Conservation (phyloP, 1,140 invertebrate genomes). For the Lutraria rhynchaena region DNA sequence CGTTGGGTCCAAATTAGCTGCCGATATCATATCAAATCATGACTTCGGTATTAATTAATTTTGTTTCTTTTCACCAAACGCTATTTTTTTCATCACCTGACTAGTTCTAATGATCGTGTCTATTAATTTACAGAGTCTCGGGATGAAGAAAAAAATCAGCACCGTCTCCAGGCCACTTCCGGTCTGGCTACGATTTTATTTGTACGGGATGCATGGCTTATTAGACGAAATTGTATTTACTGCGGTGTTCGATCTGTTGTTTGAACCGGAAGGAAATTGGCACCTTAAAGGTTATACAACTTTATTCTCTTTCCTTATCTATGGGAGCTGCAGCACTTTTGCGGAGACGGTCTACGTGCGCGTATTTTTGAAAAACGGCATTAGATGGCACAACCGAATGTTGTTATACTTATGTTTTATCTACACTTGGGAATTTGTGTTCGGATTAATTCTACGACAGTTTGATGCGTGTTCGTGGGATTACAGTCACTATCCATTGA, state of each 20-base stretch:
- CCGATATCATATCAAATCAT: no score
- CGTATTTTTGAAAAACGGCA: conserved; percentile 54
- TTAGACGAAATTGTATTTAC: conserved; percentile 84
- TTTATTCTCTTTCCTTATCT: conserved; percentile 83
- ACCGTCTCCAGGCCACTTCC: conserved; percentile 63
- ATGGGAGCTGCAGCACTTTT: conserved; percentile 82
- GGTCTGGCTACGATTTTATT: conserved; percentile 79
- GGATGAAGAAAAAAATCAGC: background rate
- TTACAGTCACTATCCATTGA: conserved; percentile 82
- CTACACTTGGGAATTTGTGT: conserved; percentile 83
- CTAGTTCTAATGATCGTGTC: no score
- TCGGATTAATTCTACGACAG: conserved; percentile 78
- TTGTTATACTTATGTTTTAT: conserved; percentile 81
- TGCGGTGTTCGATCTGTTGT: conserved; percentile 83
- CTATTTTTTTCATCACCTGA: no score
- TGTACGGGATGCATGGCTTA: conserved; percentile 84
- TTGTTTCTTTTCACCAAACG: no score
- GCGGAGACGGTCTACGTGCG: conserved; percentile 81
- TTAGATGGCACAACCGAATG: conserved; percentile 75
- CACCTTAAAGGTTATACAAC: conserved; percentile 82
- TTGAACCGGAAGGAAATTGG: conserved; percentile 79
- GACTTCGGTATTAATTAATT: no score
- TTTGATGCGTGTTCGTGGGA: conserved; percentile 84
- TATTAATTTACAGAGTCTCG: no score
- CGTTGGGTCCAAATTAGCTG: no score